Percentiles rank a stretch among this genome's conserved stretches.
Evolutionary conservation across 2,888 invertebrate genomes (phyloP).

Genomic region (Eupsilia transversa): DNA sequence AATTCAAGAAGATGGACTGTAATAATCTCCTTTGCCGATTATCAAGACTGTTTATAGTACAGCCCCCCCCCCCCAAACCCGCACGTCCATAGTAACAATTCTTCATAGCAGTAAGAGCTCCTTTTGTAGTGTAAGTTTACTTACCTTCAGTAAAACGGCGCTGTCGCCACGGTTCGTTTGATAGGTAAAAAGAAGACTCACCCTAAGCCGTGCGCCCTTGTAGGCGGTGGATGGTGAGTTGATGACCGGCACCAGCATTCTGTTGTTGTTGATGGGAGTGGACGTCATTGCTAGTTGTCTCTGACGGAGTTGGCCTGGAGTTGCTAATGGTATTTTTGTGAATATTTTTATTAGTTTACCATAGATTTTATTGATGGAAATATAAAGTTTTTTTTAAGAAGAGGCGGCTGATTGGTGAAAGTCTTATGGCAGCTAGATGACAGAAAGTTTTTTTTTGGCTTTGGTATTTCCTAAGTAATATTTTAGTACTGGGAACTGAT

Average conservation of each 20-base stretch:
- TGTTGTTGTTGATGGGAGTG: constrained; percentile 78
- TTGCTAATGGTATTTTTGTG: constrained; percentile 74
- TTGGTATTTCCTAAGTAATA: not conserved
- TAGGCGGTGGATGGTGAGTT: constrained; percentile 71
- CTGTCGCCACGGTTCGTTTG: not conserved
- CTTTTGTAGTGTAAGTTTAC: not conserved
- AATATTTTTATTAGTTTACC: constrained; percentile 8
- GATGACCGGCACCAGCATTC: constrained; percentile 73
- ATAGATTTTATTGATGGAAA: not conserved
- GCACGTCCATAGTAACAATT: too few species aligned
- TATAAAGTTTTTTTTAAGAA: not conserved
- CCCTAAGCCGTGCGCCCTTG: constrained; percentile 81
- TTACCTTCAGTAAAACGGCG: not conserved
- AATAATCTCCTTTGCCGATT: too few species aligned
- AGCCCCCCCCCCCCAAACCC: too few species aligned
- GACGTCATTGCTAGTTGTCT: constrained; percentile 82
- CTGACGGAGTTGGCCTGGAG: constrained; percentile 83
- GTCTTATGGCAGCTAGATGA: too few species aligned
- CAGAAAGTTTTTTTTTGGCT: not conserved
- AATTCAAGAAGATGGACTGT: not conserved
- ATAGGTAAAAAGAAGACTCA: constrained; percentile 66
- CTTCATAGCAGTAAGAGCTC: not conserved
- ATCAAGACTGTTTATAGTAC: too few species aligned
- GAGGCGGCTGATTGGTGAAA: too few species aligned
- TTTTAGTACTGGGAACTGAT: not conserved